These are phyloP conservation scores for Meandrina meandrites DNA, from an alignment of 92 coral and sea anemone species.

Conservation along the genomic window DNA sequence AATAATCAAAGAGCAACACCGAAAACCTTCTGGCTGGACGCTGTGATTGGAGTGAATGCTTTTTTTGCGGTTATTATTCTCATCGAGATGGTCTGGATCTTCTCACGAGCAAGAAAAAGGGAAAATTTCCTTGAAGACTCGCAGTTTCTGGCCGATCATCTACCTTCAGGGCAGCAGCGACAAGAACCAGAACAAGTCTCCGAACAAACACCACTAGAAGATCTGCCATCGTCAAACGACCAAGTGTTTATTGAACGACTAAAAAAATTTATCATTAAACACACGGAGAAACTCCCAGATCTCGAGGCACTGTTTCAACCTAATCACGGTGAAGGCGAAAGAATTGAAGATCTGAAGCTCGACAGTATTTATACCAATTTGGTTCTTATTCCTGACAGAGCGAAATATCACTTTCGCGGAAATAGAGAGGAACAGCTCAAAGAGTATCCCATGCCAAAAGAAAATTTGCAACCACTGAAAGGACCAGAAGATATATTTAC, in stretches of 20 bases:
- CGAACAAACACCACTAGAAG: too few relatives aligned
- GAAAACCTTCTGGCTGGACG: conserved; percentile 5
- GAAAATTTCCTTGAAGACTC: not conserved
- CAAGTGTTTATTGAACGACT: not conserved
- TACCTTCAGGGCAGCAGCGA: too few relatives aligned
- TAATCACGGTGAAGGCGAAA: not conserved
- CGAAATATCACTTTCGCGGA: not conserved
- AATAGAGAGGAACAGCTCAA: not conserved
- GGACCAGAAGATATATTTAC: not conserved
- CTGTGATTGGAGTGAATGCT: not conserved
- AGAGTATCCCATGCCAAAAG: not conserved
- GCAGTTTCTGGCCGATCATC: not conserved
- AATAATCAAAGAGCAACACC: not conserved
- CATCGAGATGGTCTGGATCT: not conserved
- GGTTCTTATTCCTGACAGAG: not conserved
- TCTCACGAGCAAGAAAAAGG: not conserved
- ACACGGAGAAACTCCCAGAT: not conserved
- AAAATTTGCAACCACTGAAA: not conserved
- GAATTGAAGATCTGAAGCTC: not conserved
- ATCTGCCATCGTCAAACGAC: not conserved
- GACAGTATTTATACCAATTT: not conserved
- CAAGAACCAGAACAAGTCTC: too few relatives aligned
- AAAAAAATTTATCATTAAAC: not conserved
- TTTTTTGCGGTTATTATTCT: not conserved
- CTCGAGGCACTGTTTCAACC: not conserved